Base-by-base conservation (phyloP, 2,797 vertebrate species). In the Erethizon dorsatum region DNA sequence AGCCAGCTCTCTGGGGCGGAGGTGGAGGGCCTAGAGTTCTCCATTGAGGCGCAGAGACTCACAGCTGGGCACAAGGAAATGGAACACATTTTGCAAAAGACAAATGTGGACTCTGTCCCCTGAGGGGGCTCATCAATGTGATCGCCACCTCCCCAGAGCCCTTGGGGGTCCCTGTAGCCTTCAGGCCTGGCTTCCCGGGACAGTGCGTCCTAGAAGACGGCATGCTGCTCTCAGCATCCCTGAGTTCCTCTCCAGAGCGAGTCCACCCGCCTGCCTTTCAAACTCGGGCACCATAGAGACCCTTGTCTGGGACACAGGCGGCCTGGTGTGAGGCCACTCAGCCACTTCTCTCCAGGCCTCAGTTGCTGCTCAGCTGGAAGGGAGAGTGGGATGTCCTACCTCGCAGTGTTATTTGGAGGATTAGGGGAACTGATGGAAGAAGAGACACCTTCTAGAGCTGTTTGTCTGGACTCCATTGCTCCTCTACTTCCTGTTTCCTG, bases 191-290 rank as follows among this genome's bases (percentile, higher is more conserved):
- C 61, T 52, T 61, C 45, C 12, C 4, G 5, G 11, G 12, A 17
- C 6, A 6, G 3, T 0, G 22, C 0, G 0, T n/a, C 63, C 67
- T 37, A 1, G 54, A 6, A 0, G 59, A 28, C 15, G 5, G 10
- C 54, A 26, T 2, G 78, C 84, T 15, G 31, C 20, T 20, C 26
- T 22, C 9, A 3, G 28, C 80, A 6, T 17, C 50, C 37, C 88
- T 31, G 54, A 50, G 37, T 41, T 11, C 24, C 37, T 67, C 4
- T 5, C 4, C 3, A 0, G 2, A 1, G 24, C 26, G 63, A 83
- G 4, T 3, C 47, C 18, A 0, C 56, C 31, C 5, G 31, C 75
- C 90, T 20, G 24, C 87, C 78, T 79, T 59, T 24, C 67, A 41
- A 63, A 26, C 50, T 78, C 59, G 3, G 22, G 5, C 13, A 6